Base-by-base conservation (phyloP, 2,797 vertebrate genomes). In the Syndactyla subalaris region DNA sequence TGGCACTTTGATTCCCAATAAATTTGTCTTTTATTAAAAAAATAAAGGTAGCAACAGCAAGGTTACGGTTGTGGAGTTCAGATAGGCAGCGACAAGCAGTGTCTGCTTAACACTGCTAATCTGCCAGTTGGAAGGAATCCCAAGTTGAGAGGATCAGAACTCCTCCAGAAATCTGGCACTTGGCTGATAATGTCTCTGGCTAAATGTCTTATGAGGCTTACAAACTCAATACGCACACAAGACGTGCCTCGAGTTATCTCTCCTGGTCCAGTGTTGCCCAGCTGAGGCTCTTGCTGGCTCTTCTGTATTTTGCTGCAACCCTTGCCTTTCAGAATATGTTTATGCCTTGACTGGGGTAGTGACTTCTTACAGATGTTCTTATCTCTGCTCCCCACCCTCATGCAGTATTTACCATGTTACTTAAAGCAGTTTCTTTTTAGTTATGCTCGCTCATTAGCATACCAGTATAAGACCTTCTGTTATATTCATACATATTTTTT, bases 31-130 rank as follows among this genome's bases (percentile, higher is more conserved):
- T 88, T 96, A 90, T 86, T 91, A 55, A 91, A 98, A 98, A 98
- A 98, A 97, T 97, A 97, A 97, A 97, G 97, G 97, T 93, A 94
- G 79, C 51, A 88, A 65, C 76, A 85, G 58, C 63, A 61, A 91
- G 67, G 59, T 88, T 96, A n/a, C 0, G 0, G 52, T 93, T 96
- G 76, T 93, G 73, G 74, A 93, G 94, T 95, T 96, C 85, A 95
- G 82, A 89, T 89, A 94, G 92, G 87, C 91, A 63, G 65, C 91
- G 86, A 92, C 95, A 93, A 94, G 92, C 89, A 45, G 38, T 48
- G 85, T 94, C 91, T 97, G 95, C 88, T 95, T 94, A 95, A 91
- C 83, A 68, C 92, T 79, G 71, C 83, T 96, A 94, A 95, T 95
- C 95, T 96, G 94, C 91, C 93, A 79, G 80, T 71, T 97, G 96